Evolutionary conservation across 2,888 invertebrate species (phyloP), one percentile per base, ranked within the genome.

Genomic region (Cordilura impudica): DNA sequence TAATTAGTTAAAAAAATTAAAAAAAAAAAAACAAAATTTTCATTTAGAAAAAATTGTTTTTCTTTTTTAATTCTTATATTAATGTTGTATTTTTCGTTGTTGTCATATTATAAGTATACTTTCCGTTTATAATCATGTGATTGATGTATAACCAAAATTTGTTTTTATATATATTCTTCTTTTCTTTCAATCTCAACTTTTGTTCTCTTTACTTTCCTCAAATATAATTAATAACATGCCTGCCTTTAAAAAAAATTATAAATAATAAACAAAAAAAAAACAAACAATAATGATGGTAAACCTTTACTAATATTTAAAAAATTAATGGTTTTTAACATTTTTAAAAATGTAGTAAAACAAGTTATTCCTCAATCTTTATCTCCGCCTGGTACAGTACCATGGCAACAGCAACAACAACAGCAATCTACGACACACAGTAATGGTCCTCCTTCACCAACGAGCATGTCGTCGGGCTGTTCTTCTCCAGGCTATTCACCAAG

Each of bases 391-490:
- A 91, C 92, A 87, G 92, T 92, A 84, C 93, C 93, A 84, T 92
- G 93, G 91, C 92, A 93, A 87, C 91, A 91, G 87, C 90, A 89
- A 74, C 35, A 12, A 39, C 86, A 86, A 23, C 84, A 84, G 70
- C 84, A 84, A 86, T 85, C 89, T 79, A 83, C 86, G 82, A 89
- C 89, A 86, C 85, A 90, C 85, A 86, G 85, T 51, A 92, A 92
- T 81, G 91, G 92, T 51, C 93, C 93, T 75, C 93, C 93, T 75
- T 93, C 93, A 60, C 93, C 93, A 21, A 93, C 93, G 56, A 93
- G 93, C 88, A 90, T 93, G 84, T 93, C 93, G 4, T 93, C 93
- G 10, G 93, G 93, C 75, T 91, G 91, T 45, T 91, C 91, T 63
- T 91, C 91, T 31, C 91, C 91, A 0, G 91, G 91, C 0, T 90